Evolutionary conservation across 2,113 vertebrate genomes (phyloP).

Genomic region (Indicator indicator): DNA sequence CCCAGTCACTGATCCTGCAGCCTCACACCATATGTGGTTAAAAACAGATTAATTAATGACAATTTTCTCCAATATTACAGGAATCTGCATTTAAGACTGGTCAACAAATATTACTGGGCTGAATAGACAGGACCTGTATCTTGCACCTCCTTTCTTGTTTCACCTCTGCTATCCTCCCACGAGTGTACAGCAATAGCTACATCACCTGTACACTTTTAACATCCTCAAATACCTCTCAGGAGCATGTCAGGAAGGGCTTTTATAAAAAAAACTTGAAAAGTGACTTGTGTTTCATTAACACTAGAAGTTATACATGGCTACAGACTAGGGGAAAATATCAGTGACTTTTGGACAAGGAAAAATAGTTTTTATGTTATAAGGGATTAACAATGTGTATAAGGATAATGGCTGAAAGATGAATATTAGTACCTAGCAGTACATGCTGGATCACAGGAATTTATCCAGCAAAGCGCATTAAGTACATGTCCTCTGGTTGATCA

Average conservation of each 20-base stretch:
- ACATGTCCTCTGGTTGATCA: background rate
- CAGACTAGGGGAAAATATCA: background rate
- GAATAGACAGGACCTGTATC: background rate
- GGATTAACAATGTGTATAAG: background rate
- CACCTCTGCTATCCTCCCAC: accelerated
- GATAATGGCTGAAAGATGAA: background rate
- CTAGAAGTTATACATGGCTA: background rate
- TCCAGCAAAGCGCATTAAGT: accelerated
- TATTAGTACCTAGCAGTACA: background rate
- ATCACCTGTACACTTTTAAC: background rate
- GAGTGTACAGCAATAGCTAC: background rate
- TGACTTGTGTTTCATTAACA: background rate
- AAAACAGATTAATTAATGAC: background rate
- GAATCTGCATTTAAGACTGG: background rate
- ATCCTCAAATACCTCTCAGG: background rate
- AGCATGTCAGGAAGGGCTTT: background rate
- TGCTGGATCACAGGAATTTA: background rate
- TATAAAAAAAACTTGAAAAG: background rate
- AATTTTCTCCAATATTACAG: background rate
- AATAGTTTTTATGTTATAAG: background rate
- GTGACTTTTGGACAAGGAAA: background rate
- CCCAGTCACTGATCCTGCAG: background rate
- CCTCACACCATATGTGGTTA: background rate
- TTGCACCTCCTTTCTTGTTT: background rate
- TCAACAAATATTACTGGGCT: background rate